Conservation (phyloP, 2,888 invertebrate species). For the Tipula vernalis region DNA sequence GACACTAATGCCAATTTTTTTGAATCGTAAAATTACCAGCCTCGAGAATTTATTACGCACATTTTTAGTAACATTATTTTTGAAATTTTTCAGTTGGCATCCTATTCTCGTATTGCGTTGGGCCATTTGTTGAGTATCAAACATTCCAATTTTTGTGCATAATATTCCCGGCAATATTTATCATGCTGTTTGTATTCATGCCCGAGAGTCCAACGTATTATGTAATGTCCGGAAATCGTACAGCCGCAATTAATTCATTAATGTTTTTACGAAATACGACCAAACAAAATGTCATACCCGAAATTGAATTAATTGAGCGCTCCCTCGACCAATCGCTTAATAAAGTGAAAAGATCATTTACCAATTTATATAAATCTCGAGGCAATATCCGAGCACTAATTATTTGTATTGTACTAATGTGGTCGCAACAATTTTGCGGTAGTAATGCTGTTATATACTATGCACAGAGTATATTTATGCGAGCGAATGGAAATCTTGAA, state of each 20-base stretch:
- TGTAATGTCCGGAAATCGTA: neutral
- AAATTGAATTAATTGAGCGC: neutral
- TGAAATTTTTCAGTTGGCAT: neutral
- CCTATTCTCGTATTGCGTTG: neutral
- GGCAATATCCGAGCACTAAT: neutral
- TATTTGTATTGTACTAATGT: neutral
- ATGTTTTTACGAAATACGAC: neutral
- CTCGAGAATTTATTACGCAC: neutral
- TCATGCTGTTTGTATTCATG: neutral
- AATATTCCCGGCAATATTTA: neutral
- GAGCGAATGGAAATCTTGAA: neutral
- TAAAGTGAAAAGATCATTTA: neutral
- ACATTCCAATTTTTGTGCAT: neutral
- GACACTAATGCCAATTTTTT: neutral
- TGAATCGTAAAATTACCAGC: neutral
- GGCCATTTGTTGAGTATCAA: neutral
- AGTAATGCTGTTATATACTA: neutral
- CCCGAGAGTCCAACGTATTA: neutral
- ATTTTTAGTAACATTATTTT: neutral
- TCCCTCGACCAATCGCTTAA: neutral
- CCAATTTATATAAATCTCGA: neutral
- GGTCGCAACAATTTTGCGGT: neutral
- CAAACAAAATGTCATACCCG: neutral
- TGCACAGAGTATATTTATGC: neutral
- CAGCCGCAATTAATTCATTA: neutral